phyloP scores from a whole-genome alignment of 1,140 invertebrate genomes.

The Formica selysi region DNA sequence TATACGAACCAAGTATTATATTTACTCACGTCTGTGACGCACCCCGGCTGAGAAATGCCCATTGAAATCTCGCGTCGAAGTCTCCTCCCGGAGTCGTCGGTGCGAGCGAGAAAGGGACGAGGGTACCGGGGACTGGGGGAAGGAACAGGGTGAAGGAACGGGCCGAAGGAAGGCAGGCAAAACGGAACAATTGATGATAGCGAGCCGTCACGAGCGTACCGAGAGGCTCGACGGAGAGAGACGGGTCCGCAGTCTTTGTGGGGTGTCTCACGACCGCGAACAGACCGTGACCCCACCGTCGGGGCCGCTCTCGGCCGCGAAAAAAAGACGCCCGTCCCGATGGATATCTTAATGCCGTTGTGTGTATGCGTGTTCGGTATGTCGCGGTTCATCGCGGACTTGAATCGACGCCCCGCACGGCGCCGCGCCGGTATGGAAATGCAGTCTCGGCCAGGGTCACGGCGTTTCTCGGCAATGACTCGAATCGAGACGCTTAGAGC shows the following conservation, averaged over 20 bases:
- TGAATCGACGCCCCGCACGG: constrained; percentile 39
- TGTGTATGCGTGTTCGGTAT: constrained; percentile 51
- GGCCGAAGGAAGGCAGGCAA: constrained; percentile 46
- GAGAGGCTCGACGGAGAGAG: constrained; percentile 39
- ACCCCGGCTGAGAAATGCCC: constrained; percentile 64
- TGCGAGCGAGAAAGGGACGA: constrained; percentile 24
- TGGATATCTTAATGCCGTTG: constrained; percentile 67
- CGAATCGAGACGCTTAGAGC: constrained; percentile 58
- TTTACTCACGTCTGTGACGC: constrained; percentile 51
- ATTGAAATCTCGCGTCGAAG: constrained; percentile 66
- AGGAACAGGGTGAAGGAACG: constrained; percentile 11
- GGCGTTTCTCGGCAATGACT: constrained; percentile 57
- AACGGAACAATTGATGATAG: constrained; percentile 74
- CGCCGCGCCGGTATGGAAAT: constrained; percentile 53
- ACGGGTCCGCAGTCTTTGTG: constrained; percentile 65
- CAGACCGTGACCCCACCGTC: constrained; percentile 63
- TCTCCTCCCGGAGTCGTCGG: constrained; percentile 34
- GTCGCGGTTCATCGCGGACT: constrained; percentile 58
- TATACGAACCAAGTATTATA: constrained; percentile 30
- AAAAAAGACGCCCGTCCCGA: constrained; percentile 58
- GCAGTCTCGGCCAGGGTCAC: constrained; percentile 54
- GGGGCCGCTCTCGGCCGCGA: constrained; percentile 34
- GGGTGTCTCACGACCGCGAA: constrained; percentile 68
- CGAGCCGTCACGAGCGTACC: constrained; percentile 64
- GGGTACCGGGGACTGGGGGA: not conserved